Conservation (phyloP, 2,113 vertebrate genomes). For the Microcebus murinus region DNA sequence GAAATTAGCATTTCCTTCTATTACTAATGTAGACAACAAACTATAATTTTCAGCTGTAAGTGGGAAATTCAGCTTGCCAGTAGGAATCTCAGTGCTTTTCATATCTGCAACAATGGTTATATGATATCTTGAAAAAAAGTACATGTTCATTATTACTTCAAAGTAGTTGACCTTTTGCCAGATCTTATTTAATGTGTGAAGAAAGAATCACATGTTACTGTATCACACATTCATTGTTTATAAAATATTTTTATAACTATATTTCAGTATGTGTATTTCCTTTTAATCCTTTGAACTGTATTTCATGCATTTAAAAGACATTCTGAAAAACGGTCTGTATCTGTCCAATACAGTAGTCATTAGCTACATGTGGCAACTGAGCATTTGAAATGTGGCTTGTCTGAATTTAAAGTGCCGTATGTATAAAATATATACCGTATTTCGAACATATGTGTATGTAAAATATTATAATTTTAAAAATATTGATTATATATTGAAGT, state of each 20-base stretch:
- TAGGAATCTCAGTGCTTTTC: conserved; percentile 9
- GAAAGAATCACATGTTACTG: neutral
- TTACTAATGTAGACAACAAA: neutral
- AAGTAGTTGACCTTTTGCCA: neutral
- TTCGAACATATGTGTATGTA: neutral
- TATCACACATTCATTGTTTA: neutral
- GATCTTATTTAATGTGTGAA: conserved; percentile 24
- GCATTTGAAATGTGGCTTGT: neutral
- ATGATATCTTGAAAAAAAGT: neutral
- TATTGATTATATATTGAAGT: neutral
- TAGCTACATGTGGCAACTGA: neutral
- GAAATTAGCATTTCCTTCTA: conserved; percentile 22
- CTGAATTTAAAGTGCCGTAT: neutral
- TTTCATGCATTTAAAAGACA: neutral
- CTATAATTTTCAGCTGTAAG: neutral
- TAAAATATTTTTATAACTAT: neutral
- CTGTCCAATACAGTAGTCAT: neutral
- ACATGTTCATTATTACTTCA: neutral
- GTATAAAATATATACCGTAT: neutral
- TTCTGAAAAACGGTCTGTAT: neutral
- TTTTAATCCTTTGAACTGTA: conserved; percentile 32
- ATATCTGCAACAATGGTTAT: neutral
- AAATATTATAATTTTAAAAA: conserved; percentile 3
- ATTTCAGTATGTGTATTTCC: neutral
- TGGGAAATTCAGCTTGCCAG: neutral